Evolutionary conservation across 2,888 invertebrate species (phyloP), one percentile per base, ranked within the genome.

Genomic region (Anorthoa munda): DNA sequence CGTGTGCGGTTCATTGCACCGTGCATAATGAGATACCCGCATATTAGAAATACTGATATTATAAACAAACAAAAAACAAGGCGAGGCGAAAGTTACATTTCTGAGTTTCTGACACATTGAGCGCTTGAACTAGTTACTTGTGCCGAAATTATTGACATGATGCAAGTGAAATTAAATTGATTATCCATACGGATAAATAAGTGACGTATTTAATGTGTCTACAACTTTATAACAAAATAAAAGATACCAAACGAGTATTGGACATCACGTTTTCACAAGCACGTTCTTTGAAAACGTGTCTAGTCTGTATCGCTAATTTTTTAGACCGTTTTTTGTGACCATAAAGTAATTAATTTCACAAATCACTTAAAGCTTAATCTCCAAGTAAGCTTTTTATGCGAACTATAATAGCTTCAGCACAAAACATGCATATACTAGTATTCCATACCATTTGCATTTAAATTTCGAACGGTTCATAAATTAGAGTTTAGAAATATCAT

Each of bases 51-150:
- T 82, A 75, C 59, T 71, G 67, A 82, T 64, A 81, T 83, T 85
- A 65, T 65, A 82, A 86, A 86, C 87, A 82, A 86, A 86, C 87
- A 86, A 79, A 86, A 88, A 88, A 88, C 84, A 77, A 85, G 84
- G 72, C 71, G 75, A 84, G 70, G 90, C 86, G 91, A 94, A 93
- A 94, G 93, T 90, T 90, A 92, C 91, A 92, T 76, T 82, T 79
- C 83, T 77, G 87, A 90, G 92, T 75, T 82, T 79, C 82, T 77
- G 87, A 90, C 88, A 87, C 66, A 87, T 90, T 86, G 88, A 87
- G 86, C 84, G 76, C 83, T 83, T 89, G 90, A 89, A 88, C 91
- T 91, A 92, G 91, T 92, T 92, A 79, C 75, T 66, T 77, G 79
- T 82, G 66, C 81, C 86, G 79, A 87, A 88, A 85, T 86, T 59